Evolutionary conservation across 2,797 vertebrate species (phyloP).

Genomic region (Thalassophryne amazonica): DNA sequence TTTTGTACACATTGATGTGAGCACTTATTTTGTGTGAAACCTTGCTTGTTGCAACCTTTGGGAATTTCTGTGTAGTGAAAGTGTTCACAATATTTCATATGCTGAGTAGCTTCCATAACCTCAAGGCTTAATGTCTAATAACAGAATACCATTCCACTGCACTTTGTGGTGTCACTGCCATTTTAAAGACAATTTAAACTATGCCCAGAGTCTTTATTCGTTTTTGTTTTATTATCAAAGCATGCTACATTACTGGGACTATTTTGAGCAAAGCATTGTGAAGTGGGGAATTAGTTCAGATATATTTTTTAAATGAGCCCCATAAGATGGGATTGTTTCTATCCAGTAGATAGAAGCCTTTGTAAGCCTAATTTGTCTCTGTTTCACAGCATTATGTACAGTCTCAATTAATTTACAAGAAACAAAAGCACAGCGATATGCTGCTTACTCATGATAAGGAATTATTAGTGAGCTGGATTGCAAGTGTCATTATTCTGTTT

Average conservation of each 20-base stretch:
- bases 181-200: constrained; percentile 40
- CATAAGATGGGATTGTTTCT: background rate
- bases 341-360: background rate
- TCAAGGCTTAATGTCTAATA: constrained; percentile 25
- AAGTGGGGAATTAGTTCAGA: background rate
- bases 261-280: background rate
- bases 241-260: background rate
- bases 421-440: background rate
- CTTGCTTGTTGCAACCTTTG: background rate
- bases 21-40: background rate
- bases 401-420: background rate
- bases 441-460: too few relatives aligned
- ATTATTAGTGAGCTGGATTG: too few relatives aligned
- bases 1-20: background rate
- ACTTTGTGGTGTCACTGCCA: constrained; percentile 31
- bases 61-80: constrained; percentile 4
- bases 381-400: background rate
- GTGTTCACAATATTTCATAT: constrained; percentile 1
- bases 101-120: constrained; percentile 15
- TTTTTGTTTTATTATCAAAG: constrained; percentile 18
- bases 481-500: too few relatives aligned
- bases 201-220: constrained; percentile 11
- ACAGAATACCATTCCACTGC: constrained; percentile 16
- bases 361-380: background rate
- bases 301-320: background rate